Conservation (phyloP, 2,797 vertebrate species). For the Tokudaia tokunoshimensis region DNA sequence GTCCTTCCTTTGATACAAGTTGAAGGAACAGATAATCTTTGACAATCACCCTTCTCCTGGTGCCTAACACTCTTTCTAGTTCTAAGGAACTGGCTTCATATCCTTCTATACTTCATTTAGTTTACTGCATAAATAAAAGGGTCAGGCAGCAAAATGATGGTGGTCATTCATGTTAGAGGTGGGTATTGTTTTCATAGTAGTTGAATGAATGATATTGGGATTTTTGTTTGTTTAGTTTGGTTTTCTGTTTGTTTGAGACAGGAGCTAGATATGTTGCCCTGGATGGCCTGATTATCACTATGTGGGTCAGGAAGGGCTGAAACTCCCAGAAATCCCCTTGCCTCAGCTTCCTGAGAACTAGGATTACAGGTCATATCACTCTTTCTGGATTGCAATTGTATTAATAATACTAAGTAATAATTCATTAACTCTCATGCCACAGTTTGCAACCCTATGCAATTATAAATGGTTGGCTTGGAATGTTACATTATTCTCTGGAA, state of each 20-base stretch:
- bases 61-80: conserved; percentile 37
- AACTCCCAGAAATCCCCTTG: not conserved
- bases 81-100: conserved; percentile 45
- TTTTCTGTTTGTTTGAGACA: not conserved
- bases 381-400: conserved; percentile 74
- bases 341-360: not conserved
- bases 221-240: not conserved
- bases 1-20: not conserved
- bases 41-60: conserved; percentile 38
- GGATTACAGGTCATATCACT: not conserved
- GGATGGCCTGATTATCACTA: not conserved
- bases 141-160: not conserved
- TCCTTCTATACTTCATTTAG: not conserved
- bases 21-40: conserved; percentile 57
- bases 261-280: not conserved
- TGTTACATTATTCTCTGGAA: not conserved
- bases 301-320: not conserved
- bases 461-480: conserved; percentile 12
- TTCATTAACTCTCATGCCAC: conserved; percentile 63
- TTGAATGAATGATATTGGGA: not conserved
- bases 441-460: conserved; percentile 51
- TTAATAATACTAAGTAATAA: conserved; percentile 71
- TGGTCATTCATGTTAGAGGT: not conserved
- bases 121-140: conserved; percentile 46
- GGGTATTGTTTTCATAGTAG: not conserved